Evolutionary conservation across 2,113 vertebrate species (phyloP), one percentile per base, ranked within the genome.

Genomic region (Mungos mungo): DNA sequence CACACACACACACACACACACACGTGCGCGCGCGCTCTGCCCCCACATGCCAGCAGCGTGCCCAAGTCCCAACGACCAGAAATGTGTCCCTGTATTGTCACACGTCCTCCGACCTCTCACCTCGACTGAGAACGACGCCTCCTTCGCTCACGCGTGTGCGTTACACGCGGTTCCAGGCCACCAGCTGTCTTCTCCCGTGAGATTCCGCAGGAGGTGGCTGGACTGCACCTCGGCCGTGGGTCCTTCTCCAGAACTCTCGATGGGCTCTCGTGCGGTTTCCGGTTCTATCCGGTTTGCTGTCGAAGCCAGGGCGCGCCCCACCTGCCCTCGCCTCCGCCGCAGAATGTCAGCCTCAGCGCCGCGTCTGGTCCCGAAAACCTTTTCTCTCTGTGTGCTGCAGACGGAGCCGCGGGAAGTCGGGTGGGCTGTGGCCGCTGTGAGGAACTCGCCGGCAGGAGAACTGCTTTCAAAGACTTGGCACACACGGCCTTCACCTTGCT

Each of bases 401-500:
- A 80, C 80, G 74, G 96, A 47, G 79, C 93, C 74, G 68, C 33
- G 83, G 96, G 91, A 93, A 94, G 76, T n/a, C 65, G 92, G 4
- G 82, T 85, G 97, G 95, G 25, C 0, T 0, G 23, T 11, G 80
- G 47, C 90, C 76, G 68, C 95, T 68, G 3, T 18, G 10, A 83
- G 88, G 57, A 47, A 60, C 77, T 10, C 19, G 16, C 2, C 0
- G 27, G 84, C 84, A 77, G 97, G 77, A 98, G 97, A 98, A 96
- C 96, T 79, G 95, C 84, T 95, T 87, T 97, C 97, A 97, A 88
- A 96, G 54, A 38, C 93, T 95, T 97, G 98, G 95, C 98, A 95
- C 12, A 72, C 86, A 38, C 7, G 63, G 77, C 97, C 95, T 98
- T 95, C 97, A 98, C 97, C 98, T 98, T 97, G 96, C 98, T 83